Base-by-base conservation (phyloP, 2,113 vertebrate genomes). In the Dasyprocta punctata region DNA sequence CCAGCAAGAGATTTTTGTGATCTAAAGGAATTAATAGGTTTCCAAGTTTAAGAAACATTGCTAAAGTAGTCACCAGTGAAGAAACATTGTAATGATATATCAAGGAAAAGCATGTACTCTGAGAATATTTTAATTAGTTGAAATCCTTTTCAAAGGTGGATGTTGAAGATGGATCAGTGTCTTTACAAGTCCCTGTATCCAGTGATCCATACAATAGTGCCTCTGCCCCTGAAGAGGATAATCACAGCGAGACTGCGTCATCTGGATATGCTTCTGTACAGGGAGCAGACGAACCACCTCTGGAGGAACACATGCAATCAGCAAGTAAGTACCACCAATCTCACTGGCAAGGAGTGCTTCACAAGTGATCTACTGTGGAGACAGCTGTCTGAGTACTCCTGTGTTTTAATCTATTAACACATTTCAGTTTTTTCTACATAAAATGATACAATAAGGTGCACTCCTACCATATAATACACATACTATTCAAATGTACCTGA, bases 191-290 rank as follows among this genome's bases (percentile, higher is more conserved):
- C 24, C 81, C 98, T 41, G 97, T 96, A 65, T 98, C 98, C 44
- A 98, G 65, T 84, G 96, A 98, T 86, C 80, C 90, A 85, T 97
- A 98, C 36, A 98, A 97, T 77, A 94, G 93, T 73, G 92, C 96
- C 88, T 97, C 97, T 78, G 88, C 95, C 97, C 96, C 97, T 17
- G 98, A 98, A 90, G 99, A 99, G 11, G 99, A 99, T 95, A 98
- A 95, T 89, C 98, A 8, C 12, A 99, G 99, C 86, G 99, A 99
- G 96, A 99, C 98, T 0, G 99, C 99, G 22, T 99, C 99, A 9
- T 99, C 99, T 92, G 99, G 99, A 73, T 99, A 99, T 78, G 99
- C 99, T 95, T 99, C 99, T 44, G 98, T 99, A 24, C 99, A 99
- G 91, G 99, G 98, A 91, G 88, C 95, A 36, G 99, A 99, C 47